Conservation (phyloP, 1,140 invertebrate species). For the Nilaparvata lugens region DNA sequence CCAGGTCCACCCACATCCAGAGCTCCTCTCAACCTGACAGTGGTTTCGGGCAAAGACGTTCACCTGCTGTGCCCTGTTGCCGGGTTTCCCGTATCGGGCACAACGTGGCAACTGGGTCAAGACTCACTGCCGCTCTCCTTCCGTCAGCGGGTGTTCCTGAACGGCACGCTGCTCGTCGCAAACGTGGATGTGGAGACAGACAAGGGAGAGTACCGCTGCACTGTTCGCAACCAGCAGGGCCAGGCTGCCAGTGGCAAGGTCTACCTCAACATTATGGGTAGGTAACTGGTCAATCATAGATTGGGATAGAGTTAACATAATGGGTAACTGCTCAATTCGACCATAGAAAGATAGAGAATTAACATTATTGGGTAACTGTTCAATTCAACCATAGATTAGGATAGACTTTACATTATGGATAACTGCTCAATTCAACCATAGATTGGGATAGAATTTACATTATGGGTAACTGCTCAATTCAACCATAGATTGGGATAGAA, state of each 20-base stretch:
- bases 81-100: slow-evolving; percentile 68
- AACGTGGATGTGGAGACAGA: slow-evolving; percentile 53
- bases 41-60: slow-evolving; percentile 67
- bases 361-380: too few species aligned
- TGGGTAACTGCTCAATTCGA: too few species aligned
- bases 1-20: slow-evolving; percentile 73
- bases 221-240: slow-evolving; percentile 64
- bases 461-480: too few species aligned
- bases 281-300: too few species aligned
- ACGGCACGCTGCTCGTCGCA: slow-evolving; percentile 66
- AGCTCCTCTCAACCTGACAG: slow-evolving; percentile 68
- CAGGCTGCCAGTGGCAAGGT: slow-evolving; percentile 61
- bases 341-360: too few species aligned
- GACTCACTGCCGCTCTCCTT: slow-evolving; percentile 41
- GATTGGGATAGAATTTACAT: too few species aligned
- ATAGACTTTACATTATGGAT: too few species aligned
- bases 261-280: slow-evolving; percentile 68
- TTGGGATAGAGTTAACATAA: too few species aligned
- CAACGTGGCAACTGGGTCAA: slow-evolving; percentile 45
- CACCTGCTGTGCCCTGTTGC: slow-evolving; percentile 77
- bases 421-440: too few species aligned
- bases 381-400: too few species aligned
- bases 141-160: slow-evolving; percentile 50
- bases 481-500: too few species aligned
- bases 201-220: slow-evolving; percentile 69